Base-by-base conservation (phyloP, 2,113 vertebrate genomes). In the Narcine bancroftii region DNA sequence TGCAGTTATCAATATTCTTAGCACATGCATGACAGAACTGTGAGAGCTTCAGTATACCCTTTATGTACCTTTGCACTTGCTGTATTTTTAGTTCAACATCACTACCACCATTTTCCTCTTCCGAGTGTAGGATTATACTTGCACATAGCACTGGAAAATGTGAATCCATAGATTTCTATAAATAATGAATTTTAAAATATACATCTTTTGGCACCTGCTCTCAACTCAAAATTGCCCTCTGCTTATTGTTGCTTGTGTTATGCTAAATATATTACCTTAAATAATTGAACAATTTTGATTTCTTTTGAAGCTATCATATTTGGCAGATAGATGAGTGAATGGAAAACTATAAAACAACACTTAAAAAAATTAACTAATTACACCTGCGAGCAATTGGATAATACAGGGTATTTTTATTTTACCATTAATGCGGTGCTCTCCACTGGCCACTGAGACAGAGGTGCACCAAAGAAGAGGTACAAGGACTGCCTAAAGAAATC, bases 351-450 rank as follows among this genome's bases (percentile, higher is more conserved):
- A 29, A 56, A 56, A 3, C 2, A 56, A 17, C 47, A n/a, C 2
- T 79, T 47, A 85, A 75, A 85, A 11, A 33, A 26, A n/a, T 56
- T 85, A 83, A 60, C 29, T 85, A 56, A 50, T 85, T 85, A 85
- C 6, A 85, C n/a, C 81, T 56, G 10, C 50, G n/a, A 15, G 11
- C 79, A 53, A 85, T n/a, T 85, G 79, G 47, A 50, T 9, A 42
- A 81, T 3, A 10, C 9, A 50, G 45, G 45, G 1, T 56, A n/a
- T 83, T 56, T 56, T 83, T 29, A 56, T 53, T 56, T 56, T 29
- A 53, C 13, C 19, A 17, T n/a, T n/a, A n/a, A n/a, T n/a, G n/a
- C n/a, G n/a, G n/a, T n/a, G n/a, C n/a, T n/a, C n/a, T n/a, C n/a
- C n/a, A n/a, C n/a, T n/a, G n/a, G n/a, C n/a, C n/a, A n/a, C n/a